Evolutionary conservation across 1,140 invertebrate species (phyloP).

Genomic region (Apis cerana): DNA sequence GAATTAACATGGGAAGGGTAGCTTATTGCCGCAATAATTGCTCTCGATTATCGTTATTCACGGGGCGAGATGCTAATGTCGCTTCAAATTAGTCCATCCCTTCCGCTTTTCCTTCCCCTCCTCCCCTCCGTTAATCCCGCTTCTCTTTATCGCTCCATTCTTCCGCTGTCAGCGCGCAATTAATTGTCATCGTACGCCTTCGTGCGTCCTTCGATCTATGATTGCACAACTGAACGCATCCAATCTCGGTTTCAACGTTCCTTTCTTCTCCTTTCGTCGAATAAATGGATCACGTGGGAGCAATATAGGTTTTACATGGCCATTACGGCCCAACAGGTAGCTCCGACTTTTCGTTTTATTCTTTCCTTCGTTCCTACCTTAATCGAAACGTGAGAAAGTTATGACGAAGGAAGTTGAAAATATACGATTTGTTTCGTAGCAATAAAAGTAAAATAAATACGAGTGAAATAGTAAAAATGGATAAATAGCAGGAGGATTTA

Average conservation of each 20-base stretch:
- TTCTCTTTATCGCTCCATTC: constrained; percentile 35
- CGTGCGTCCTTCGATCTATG: constrained; percentile 64
- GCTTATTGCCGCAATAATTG: constrained; percentile 34
- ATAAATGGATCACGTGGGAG: constrained; percentile 23
- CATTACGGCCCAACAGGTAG: constrained; percentile 34
- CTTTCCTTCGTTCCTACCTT: not conserved
- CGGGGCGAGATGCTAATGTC: constrained; percentile 71
- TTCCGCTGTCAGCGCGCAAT: constrained; percentile 52
- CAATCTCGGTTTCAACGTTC: constrained; percentile 10
- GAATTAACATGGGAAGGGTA: constrained; percentile 5
- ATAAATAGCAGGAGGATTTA: not conserved
- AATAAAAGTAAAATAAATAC: too few species aligned
- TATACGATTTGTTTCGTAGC: not conserved
- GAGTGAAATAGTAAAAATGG: too few species aligned
- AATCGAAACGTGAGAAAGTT: not conserved
- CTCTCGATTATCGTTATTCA: constrained; percentile 39
- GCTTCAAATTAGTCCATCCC: constrained; percentile 68
- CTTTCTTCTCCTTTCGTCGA: not conserved
- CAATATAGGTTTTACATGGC: constrained; percentile 26
- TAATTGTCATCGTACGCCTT: constrained; percentile 58
- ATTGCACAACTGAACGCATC: constrained; percentile 67
- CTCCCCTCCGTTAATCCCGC: not conserved
- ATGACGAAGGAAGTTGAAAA: not conserved
- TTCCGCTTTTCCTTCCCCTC: constrained; percentile 11
- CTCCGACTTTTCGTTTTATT: not conserved